Conservation (phyloP, 1,140 invertebrate genomes). For the Drosophila quadrilineata region DNA sequence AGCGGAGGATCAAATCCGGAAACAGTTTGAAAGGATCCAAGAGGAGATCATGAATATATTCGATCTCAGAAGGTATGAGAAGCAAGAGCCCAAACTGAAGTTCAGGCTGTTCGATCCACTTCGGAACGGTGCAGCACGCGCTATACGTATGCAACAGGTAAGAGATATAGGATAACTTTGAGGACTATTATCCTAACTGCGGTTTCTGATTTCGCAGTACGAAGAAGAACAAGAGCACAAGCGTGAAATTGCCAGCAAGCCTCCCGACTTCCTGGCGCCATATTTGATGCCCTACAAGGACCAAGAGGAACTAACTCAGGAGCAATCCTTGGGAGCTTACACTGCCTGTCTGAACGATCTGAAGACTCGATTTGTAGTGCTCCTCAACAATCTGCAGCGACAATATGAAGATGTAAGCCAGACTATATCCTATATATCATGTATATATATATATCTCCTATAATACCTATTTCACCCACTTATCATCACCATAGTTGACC, state of each 20-base stretch:
- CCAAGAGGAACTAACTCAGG: slow-evolving; percentile 60
- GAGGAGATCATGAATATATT: slow-evolving; percentile 83
- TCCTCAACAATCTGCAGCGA: slow-evolving; percentile 83
- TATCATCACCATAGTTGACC: slow-evolving; percentile 63
- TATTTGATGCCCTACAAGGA: slow-evolving; percentile 83
- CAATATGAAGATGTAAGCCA: slow-evolving; percentile 83
- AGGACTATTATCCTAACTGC: neutral
- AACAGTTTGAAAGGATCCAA: slow-evolving; percentile 81
- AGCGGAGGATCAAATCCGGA: slow-evolving; percentile 81
- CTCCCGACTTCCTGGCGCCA: slow-evolving; percentile 83
- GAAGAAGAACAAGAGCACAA: slow-evolving; percentile 72
- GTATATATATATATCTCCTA: neutral
- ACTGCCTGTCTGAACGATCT: slow-evolving; percentile 84
- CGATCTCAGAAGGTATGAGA: slow-evolving; percentile 81
- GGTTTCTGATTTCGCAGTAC: slow-evolving; percentile 57
- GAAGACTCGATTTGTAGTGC: slow-evolving; percentile 81
- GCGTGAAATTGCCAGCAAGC: slow-evolving; percentile 70
- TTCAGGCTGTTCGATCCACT: slow-evolving; percentile 83
- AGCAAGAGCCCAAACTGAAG: slow-evolving; percentile 81
- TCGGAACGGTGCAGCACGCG: slow-evolving; percentile 82
- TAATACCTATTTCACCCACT: neutral
- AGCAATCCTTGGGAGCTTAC: slow-evolving; percentile 80
- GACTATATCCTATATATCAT: neutral
- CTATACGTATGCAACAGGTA: slow-evolving; percentile 59
- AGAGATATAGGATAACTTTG: no score